Evolutionary conservation across 2,113 vertebrate species (phyloP).

Genomic region (Pao palembangensis): DNA sequence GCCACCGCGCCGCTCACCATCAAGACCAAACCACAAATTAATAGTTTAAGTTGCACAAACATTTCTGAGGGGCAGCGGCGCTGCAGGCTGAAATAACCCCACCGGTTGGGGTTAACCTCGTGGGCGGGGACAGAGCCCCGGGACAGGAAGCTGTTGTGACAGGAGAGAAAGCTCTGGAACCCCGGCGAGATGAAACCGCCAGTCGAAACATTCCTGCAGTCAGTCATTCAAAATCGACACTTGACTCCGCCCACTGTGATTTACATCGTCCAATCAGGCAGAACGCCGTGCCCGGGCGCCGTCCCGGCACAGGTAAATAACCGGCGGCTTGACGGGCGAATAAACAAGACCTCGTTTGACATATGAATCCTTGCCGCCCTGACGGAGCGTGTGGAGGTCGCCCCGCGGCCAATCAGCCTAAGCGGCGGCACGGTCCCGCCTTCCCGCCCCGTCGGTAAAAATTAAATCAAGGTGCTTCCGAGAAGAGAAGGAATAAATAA

Average conservation of each 20-base stretch:
- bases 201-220: neutral
- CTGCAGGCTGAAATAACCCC: slow-evolving; percentile 47
- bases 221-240: neutral
- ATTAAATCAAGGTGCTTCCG: slow-evolving; percentile 88
- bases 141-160: slow-evolving; percentile 13
- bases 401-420: slow-evolving; percentile 73
- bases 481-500: slow-evolving; percentile 74
- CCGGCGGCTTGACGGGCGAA: slow-evolving; percentile 63
- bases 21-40: slow-evolving; percentile 56
- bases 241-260: slow-evolving; percentile 4
- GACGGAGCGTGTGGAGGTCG: slow-evolving; percentile 50
- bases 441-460: slow-evolving; percentile 79
- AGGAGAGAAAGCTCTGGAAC: neutral
- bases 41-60: slow-evolving; percentile 50
- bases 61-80: slow-evolving; percentile 35
- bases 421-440: slow-evolving; percentile 47
- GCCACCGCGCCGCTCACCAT: slow-evolving; percentile 24
- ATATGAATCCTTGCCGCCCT: slow-evolving; percentile 13
- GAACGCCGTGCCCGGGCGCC: slow-evolving; percentile 17
- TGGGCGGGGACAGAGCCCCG: slow-evolving; percentile 47
- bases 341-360: slow-evolving; percentile 65
- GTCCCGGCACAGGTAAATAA: slow-evolving; percentile 76
- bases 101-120: slow-evolving; percentile 53
- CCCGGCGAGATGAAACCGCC: neutral
- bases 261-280: slow-evolving; percentile 59